A percentile compares a stretch with the other conserved stretches of the same genome.
These are phyloP conservation scores for Atta texana DNA, from an alignment of 1,140 invertebrate species.

Conservation along the genomic window DNA sequence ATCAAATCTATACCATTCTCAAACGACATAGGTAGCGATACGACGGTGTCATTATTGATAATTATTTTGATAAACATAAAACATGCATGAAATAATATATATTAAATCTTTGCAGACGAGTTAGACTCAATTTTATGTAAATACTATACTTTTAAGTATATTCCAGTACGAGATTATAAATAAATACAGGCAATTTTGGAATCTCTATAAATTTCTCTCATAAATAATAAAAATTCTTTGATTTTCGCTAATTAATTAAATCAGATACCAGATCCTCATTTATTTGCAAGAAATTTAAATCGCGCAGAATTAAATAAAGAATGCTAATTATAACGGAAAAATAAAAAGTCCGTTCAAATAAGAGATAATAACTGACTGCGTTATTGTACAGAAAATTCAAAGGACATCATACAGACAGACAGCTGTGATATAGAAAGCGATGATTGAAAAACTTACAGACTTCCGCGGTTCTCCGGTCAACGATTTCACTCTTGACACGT, in stretches of 20 bases:
- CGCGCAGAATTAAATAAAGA: background rate
- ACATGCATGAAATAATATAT: background rate
- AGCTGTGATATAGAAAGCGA: background rate
- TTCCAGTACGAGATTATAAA: background rate
- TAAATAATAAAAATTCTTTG: no score
- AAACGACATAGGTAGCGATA: background rate
- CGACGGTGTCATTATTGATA: background rate
- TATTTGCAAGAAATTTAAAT: background rate
- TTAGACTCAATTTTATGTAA: background rate
- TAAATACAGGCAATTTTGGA: background rate
- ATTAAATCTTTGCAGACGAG: background rate
- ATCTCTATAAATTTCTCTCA: no score
- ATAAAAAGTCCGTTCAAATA: background rate
- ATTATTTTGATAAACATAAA: background rate
- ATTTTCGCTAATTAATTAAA: no score
- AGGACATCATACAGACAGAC: background rate
- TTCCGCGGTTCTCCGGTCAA: constrained; percentile 37
- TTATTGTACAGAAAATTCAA: background rate
- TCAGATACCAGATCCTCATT: background rate
- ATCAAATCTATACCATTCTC: background rate
- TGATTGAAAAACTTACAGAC: constrained; percentile 43
- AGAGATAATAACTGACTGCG: background rate
- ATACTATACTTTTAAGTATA: background rate
- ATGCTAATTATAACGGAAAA: background rate
- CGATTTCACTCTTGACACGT: constrained; percentile 46